Base-by-base conservation (phyloP, 2,888 invertebrate genomes). In the Sphinx pinastri region DNA sequence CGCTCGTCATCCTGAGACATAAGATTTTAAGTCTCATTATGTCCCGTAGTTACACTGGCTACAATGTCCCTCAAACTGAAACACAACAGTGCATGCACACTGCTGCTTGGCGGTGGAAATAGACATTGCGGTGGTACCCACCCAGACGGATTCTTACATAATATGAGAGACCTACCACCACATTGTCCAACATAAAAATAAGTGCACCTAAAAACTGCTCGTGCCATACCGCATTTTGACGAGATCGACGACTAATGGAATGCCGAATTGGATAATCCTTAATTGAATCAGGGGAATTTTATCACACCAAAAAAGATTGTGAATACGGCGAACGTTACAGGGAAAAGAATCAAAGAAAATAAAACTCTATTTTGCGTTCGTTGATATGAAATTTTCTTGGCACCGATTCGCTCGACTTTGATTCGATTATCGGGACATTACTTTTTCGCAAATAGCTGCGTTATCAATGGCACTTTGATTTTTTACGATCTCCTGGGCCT, bases 271-370 rank as follows among this genome's bases (percentile, higher is more conserved):
- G 16, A 45, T 60, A 16, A 45, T 45, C 60, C 31, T n/a, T 60
- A 16, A 45, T 60, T 60, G 45, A 60, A 60, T 60, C 16, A 45
- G 16, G 60, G 11, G 45, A 25, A 59, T 59, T 59, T 59, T n/a
- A 59, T 59, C 45, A 59, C 45, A 45, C n/a, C 59, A 38, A 59
- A 59, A 55, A 45, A 59, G 59, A n/a, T 59, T 59, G 45, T 45
- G 59, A 59, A 38, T n/a, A n/a, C 38, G 45, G 8, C 11, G n/a
- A 11, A 45, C 45, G n/a, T 45, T 45, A 45, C 60, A 45, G 16
- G 10, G 60, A 45, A 45, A 31, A 45, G 55, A 25, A 19, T 55
- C 55, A 55, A 55, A 55, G 55, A 55, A 55, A 55, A 55, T 55
- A 55, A 55, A 55, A 55, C 55, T 55, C 54, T 54, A 16, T 55